A percentile compares a stretch with the other conserved stretches of the same genome.
phyloP scores from a whole-genome alignment of 1,140 invertebrate species.

The Apolygus lucorum region DNA sequence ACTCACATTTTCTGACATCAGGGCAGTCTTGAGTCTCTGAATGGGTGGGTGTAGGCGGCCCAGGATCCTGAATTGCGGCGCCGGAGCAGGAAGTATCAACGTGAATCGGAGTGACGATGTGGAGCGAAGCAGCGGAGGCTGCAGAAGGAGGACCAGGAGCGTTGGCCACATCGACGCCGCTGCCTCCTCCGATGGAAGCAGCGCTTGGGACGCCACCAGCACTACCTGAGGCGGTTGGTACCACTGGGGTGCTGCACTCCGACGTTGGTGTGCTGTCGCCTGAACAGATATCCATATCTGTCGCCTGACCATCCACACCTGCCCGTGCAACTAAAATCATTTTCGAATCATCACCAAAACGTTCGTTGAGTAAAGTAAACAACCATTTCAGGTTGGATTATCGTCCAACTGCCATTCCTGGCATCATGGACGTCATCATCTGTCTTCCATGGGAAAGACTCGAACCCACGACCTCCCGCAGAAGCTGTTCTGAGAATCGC shows the following conservation, averaged over 20 bases:
- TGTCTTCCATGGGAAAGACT: too few species aligned
- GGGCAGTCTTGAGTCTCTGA: slow-evolving; percentile 57
- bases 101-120: slow-evolving; percentile 21
- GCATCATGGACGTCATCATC: too few species aligned
- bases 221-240: not conserved
- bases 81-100: slow-evolving; percentile 28
- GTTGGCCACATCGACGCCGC: slow-evolving; percentile 9
- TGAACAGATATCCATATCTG: slow-evolving; percentile 82
- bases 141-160: slow-evolving; percentile 29
- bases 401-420: too few species aligned
- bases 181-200: not conserved
- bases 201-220: not conserved
- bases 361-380: too few species aligned
- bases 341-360: not conserved
- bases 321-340: not conserved
- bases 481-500: too few species aligned
- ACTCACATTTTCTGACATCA: slow-evolving; percentile 48
- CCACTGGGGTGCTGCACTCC: slow-evolving; percentile 43
- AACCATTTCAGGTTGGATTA: too few species aligned
- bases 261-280: slow-evolving; percentile 71
- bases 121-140: not conserved
- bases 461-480: too few species aligned
- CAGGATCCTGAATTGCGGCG: slow-evolving; percentile 34
- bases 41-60: slow-evolving; percentile 60
- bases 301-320: slow-evolving; percentile 37